A percentile compares a stretch with the other conserved stretches of the same genome.
Conservation (phyloP, 1,140 invertebrate genomes). For the Aricia agestis region DNA sequence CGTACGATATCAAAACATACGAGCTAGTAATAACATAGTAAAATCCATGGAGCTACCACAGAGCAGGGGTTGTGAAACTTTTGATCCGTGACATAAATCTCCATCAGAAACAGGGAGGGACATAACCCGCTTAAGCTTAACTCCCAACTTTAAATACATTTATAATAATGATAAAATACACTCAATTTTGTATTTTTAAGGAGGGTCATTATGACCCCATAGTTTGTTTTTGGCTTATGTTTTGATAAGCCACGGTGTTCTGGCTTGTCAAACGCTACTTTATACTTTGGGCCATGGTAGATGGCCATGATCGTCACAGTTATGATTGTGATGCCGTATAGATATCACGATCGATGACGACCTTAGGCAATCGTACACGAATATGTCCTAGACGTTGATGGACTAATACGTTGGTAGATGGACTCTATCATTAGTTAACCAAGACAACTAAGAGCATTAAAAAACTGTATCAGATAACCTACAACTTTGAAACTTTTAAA, state of each 20-base stretch:
- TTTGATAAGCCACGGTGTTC: background rate
- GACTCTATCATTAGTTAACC: no score
- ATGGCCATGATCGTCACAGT: no score
- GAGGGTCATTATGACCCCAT: background rate
- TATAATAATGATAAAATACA: constrained; percentile 22
- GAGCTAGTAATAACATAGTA: background rate
- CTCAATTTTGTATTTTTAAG: constrained; percentile 5
- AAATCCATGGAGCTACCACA: background rate
- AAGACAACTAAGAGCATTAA: no score
- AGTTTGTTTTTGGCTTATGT: background rate
- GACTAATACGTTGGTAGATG: no score
- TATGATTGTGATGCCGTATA: no score
- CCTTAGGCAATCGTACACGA: no score
- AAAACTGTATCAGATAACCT: no score
- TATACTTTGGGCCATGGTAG: no score
- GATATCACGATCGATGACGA: no score
- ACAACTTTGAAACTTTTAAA: no score
- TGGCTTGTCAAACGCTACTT: background rate
- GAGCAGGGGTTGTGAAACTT: constrained; percentile 54
- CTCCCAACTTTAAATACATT: constrained; percentile 34
- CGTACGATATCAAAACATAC: background rate
- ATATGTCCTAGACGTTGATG: no score
- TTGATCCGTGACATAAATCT: constrained; percentile 74
- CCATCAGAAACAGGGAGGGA: constrained; percentile 72
- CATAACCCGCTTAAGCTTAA: constrained; percentile 74